phyloP scores from a whole-genome alignment of 2,113 vertebrate genomes.

The Varanus salvator region DNA sequence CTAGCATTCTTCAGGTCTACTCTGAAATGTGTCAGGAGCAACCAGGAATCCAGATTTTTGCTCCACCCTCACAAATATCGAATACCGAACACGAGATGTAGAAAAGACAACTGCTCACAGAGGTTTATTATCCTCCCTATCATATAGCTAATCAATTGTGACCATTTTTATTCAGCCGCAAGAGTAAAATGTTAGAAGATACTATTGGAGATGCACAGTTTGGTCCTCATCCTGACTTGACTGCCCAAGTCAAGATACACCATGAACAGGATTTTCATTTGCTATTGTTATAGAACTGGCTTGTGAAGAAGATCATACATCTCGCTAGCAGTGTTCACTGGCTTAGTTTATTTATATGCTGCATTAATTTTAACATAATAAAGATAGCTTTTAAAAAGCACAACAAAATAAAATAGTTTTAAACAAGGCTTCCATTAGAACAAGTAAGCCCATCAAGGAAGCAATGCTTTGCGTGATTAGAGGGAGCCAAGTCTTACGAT shows the following conservation, averaged over 20 bases:
- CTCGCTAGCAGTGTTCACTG: not conserved
- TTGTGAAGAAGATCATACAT: not conserved
- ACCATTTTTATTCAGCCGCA: not conserved
- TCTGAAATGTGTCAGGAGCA: not conserved
- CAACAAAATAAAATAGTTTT: too few relatives aligned
- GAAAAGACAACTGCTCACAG: not conserved
- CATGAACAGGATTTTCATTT: not conserved
- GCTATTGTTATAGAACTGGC: not conserved
- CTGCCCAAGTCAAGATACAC: not conserved
- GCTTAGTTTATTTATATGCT: too few relatives aligned
- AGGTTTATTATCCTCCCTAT: not conserved
- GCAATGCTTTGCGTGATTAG: too few relatives aligned
- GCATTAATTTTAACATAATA: too few relatives aligned
- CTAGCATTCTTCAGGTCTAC: not conserved
- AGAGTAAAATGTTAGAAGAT: not conserved
- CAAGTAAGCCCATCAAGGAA: too few relatives aligned
- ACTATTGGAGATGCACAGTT: not conserved
- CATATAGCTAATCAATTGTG: not conserved
- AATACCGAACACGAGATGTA: not conserved
- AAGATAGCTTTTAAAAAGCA: too few relatives aligned
- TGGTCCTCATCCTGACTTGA: not conserved
- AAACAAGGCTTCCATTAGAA: too few relatives aligned
- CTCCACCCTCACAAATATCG: not conserved
- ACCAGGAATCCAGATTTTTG: not conserved
- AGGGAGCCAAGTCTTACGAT: too few relatives aligned